Conservation (phyloP, 2,797 vertebrate genomes). For the Oreortyx pictus region DNA sequence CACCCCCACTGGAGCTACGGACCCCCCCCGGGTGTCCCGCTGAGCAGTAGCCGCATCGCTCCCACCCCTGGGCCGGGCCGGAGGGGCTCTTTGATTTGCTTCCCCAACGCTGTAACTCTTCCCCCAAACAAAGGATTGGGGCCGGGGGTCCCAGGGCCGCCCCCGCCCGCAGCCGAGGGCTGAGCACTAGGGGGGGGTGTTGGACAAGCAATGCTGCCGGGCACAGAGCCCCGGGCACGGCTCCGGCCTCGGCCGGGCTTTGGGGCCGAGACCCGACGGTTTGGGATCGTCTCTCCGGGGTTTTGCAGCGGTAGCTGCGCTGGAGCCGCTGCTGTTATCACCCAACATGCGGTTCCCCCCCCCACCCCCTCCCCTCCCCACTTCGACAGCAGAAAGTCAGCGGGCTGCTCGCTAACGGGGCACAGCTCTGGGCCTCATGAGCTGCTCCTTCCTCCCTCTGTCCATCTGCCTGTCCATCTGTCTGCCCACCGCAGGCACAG, state of each 20-base stretch:
- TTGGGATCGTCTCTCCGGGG: fast-evolving
- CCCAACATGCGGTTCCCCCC: too few species aligned
- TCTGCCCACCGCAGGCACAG: too few species aligned
- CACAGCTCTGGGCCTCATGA: too few species aligned
- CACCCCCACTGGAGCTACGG: background rate
- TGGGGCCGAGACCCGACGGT: background rate
- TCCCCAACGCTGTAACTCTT: fast-evolving
- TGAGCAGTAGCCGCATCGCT: background rate
- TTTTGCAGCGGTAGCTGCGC: too few species aligned
- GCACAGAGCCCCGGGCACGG: background rate
- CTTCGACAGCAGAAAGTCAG: too few species aligned
- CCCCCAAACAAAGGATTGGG: fast-evolving
- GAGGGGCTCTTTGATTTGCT: background rate
- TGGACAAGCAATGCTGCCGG: constrained; percentile 28
- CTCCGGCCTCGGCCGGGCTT: background rate
- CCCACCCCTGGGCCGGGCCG: too few species aligned
- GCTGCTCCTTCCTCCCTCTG: too few species aligned
- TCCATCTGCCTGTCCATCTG: too few species aligned
- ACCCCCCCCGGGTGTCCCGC: fast-evolving
- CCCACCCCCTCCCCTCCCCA: too few species aligned
- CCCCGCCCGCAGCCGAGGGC: constrained; percentile 1
- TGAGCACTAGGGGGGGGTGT: constrained; percentile 61
- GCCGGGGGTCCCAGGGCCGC: background rate
- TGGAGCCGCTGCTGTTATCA: too few species aligned
- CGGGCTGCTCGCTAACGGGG: too few species aligned